Percentiles rank a stretch among this genome's conserved stretches.
Evolutionary conservation across 2,888 invertebrate species (phyloP).

Genomic region (Meghimatium bilineatum): DNA sequence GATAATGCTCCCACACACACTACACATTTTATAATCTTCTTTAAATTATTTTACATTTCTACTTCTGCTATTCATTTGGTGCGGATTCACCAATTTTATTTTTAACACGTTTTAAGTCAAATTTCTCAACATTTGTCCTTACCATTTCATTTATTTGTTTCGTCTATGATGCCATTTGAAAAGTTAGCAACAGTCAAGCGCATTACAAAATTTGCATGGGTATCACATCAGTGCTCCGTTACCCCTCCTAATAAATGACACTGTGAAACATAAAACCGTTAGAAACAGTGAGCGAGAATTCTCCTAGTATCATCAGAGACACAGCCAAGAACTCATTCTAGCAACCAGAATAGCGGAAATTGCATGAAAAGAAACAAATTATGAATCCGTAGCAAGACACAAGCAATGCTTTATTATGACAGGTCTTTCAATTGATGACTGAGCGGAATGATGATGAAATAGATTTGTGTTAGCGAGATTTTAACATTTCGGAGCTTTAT

Average conservation of each 20-base stretch:
- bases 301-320: neutral
- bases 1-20: no score
- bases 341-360: neutral
- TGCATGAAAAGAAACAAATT: constrained; percentile 23
- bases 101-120: no score
- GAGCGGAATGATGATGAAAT: constrained; percentile 38
- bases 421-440: constrained; percentile 22
- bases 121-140: no score
- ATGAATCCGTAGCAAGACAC: constrained; percentile 20
- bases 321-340: neutral
- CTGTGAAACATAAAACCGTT: neutral
- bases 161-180: no score
- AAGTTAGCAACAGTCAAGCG: no score
- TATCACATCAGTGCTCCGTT: neutral
- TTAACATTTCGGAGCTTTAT: constrained; percentile 11
- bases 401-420: constrained; percentile 44
- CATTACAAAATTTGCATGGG: neutral
- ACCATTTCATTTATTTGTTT: no score
- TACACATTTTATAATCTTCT: no score
- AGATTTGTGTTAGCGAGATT: constrained; percentile 22
- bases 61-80: no score
- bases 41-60: no score
- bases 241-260: neutral
- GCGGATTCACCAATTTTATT: no score
- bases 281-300: neutral